A percentile compares a stretch with the other conserved stretches of the same genome.
These are phyloP conservation scores for Dioctria linearis DNA, from an alignment of 2,888 invertebrate species.

Conservation along the genomic window DNA sequence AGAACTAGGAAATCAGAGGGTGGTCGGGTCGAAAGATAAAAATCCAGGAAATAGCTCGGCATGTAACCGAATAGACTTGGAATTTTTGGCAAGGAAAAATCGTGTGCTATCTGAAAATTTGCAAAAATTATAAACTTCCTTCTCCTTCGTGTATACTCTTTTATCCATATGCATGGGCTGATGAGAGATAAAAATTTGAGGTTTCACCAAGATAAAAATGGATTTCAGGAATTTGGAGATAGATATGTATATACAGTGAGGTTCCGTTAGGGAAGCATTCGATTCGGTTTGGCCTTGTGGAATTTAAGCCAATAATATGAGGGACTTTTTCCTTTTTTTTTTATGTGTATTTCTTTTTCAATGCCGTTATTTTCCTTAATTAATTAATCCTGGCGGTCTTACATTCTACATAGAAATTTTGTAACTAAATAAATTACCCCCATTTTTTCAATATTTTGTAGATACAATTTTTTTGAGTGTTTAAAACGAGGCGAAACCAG, in stretches of 20 bases:
- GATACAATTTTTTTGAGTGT: too few relatives aligned
- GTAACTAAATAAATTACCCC: too few relatives aligned
- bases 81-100: slow-evolving; percentile 40
- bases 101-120: slow-evolving; percentile 46
- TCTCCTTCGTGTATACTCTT: neutral
- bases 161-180: slow-evolving; percentile 51
- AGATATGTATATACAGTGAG: too few relatives aligned
- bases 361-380: neutral
- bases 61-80: slow-evolving; percentile 48
- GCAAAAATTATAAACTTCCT: slow-evolving; percentile 50
- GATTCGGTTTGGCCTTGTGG: slow-evolving; percentile 42
- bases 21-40: slow-evolving; percentile 20
- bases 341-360: neutral
- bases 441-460: too few relatives aligned
- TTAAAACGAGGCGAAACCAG: too few relatives aligned
- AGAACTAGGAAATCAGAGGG: slow-evolving; percentile 27
- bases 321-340: neutral
- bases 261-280: neutral
- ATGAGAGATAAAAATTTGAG: slow-evolving; percentile 53
- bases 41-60: slow-evolving; percentile 50
- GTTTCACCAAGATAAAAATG: slow-evolving; percentile 16
- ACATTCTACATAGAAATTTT: too few relatives aligned
- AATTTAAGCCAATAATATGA: slow-evolving; percentile 8
- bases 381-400: neutral
- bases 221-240: slow-evolving; percentile 5